A percentile compares a stretch with the other conserved stretches of the same genome.
These are phyloP conservation scores for Busseola fusca DNA, from an alignment of 2,888 invertebrate species.

Conservation along the genomic window DNA sequence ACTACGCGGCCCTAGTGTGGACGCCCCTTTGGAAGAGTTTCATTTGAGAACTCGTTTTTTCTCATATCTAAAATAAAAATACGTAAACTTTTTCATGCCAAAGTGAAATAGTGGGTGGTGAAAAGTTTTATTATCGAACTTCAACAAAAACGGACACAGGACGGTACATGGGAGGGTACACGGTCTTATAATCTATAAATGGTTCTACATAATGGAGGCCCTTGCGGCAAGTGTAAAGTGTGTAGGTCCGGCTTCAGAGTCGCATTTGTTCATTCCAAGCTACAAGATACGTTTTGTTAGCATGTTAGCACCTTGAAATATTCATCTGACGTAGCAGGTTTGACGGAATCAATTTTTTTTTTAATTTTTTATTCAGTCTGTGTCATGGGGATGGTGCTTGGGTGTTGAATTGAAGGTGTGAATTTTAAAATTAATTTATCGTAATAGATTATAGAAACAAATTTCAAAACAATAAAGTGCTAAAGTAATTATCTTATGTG, in stretches of 20 bases:
- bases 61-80: too few relatives aligned
- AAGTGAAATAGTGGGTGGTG: background rate
- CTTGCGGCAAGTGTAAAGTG: background rate
- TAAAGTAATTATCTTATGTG: constrained; percentile 25
- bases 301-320: constrained; percentile 6
- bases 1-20: background rate
- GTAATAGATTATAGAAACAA: constrained; percentile 24
- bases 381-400: constrained; percentile 54
- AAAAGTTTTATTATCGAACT: background rate
- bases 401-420: constrained; percentile 42
- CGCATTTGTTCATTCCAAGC: background rate
- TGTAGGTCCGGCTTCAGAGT: background rate
- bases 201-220: too few relatives aligned
- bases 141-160: too few relatives aligned
- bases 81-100: too few relatives aligned
- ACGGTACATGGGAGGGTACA: too few relatives aligned
- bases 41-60: background rate
- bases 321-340: constrained; percentile 52
- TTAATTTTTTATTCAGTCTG: constrained; percentile 53
- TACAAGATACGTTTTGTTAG: constrained; percentile 22
- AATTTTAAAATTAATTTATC: constrained; percentile 47
- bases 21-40: background rate
- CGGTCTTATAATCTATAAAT: too few relatives aligned
- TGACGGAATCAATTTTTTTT: constrained; percentile 50
- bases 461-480: constrained; percentile 25